Base-by-base conservation (phyloP, 1,140 invertebrate genomes). In the Trachymyrmex cornetzi region DNA sequence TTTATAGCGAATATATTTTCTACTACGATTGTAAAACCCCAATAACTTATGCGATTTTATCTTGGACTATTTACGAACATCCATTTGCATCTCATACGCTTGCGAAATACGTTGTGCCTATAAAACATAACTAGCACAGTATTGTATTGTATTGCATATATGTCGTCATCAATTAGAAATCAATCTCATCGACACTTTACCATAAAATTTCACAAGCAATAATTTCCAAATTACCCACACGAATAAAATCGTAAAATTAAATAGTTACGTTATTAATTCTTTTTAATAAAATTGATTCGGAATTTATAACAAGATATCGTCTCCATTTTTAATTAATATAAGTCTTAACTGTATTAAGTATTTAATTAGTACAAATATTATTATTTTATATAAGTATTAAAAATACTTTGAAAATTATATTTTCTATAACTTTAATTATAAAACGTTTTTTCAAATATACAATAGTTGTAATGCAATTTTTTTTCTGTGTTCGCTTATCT, bases 41-140 rank as follows among this genome's bases (percentile, higher is more conserved):
- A 27, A 71, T 48, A 14, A 67, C 63, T 67, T 69, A 24, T n/a
- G 77, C 48, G 64, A 81, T 81, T 71, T 81, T 71, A 69, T 30
- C 30, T 53, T 50, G 44, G 5, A 16, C 64, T n/a, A 57, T 71
- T 81, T 81, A 57, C 30, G n/a, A 44, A 71, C 77, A 11, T 24
- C 48, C 48, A 69, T 81, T 81, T 81, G 64, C 64, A 81, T 81
- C 48, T 69, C 48, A 81, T 48, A 38, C 48, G 34, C 5, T 34
- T 34, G 6, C 38, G 16, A 30, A 63, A 77, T 44, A 44, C 3
- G 9, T 11, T 16, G 9, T 14, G 64, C 55, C 30, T 81, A 44
- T 81, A 38, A 71, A 55, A n/a, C 30, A 22, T 57, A 27, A 11
- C 7, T 44, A 44, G 74, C 38, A 77, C 30, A 44, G 11, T n/a